A percentile compares a stretch with the other conserved stretches of the same genome.
phyloP scores from a whole-genome alignment of 1,140 invertebrate genomes.

The Drosophila miranda region DNA sequence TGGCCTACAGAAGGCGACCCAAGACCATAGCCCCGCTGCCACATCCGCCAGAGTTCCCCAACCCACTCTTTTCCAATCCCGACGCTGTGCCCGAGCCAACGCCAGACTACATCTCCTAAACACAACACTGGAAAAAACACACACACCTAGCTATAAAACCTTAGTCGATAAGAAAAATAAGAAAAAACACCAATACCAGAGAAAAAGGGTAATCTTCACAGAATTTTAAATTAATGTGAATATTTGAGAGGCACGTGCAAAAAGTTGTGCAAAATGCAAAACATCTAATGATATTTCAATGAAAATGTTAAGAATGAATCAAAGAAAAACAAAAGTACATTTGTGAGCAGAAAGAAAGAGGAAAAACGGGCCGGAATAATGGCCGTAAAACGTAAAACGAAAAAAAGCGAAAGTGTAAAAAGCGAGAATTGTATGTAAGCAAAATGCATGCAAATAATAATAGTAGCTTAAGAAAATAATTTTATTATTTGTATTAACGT shows the following conservation, averaged over 20 bases:
- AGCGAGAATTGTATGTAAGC: constrained; percentile 33
- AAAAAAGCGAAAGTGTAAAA: constrained; percentile 55
- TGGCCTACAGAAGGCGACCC: constrained; percentile 94
- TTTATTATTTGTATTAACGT: constrained; percentile 76
- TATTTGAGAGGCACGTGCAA: constrained; percentile 79
- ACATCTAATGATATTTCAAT: constrained; percentile 45
- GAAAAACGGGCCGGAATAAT: constrained; percentile 10
- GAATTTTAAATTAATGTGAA: constrained; percentile 38
- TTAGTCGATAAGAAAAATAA: constrained; percentile 53
- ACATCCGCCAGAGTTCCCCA: constrained; percentile 97
- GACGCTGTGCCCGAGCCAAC: constrained; percentile 84
- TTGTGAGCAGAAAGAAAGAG: constrained; percentile 59
- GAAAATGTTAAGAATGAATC: constrained; percentile 28
- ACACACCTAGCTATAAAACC: constrained; percentile 61
- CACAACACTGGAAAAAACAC: constrained; percentile 43
- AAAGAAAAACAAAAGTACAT: constrained; percentile 72
- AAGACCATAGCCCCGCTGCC: constrained; percentile 93
- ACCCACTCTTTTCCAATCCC: constrained; percentile 94
- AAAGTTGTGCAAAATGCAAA: constrained; percentile 49
- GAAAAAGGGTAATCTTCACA: constrained; percentile 6
- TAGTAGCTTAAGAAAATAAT: constrained; percentile 72
- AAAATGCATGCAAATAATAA: constrained; percentile 35
- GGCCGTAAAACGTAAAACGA: constrained; percentile 26
- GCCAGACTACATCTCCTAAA: constrained; percentile 82
- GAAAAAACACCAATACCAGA: not conserved